Percentiles rank a stretch among this genome's conserved stretches.
These are phyloP conservation scores for Chrysaora quinquecirrha DNA, from an alignment of 30 jellyfish, hydroid and myxozoan species.

Conservation along the genomic window DNA sequence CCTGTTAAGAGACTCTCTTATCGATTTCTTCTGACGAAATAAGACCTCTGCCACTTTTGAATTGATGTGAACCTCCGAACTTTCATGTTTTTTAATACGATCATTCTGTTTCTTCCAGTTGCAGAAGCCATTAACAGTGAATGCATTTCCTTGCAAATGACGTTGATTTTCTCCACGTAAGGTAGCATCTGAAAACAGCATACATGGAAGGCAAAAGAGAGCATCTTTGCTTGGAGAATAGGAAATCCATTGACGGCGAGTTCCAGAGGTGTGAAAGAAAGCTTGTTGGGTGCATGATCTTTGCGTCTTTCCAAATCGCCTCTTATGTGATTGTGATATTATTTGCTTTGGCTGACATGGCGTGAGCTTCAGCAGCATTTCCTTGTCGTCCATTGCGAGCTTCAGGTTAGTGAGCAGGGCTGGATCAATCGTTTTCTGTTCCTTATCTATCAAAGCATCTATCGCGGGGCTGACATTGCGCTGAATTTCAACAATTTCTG, in stretches of 20 bases:
- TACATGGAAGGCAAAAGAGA: constrained; percentile 29
- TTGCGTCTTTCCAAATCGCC: not conserved
- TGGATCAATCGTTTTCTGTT: constrained; percentile 18
- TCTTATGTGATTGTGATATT: not conserved
- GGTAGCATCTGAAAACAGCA: constrained; percentile 44
- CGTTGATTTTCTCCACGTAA: constrained; percentile 32
- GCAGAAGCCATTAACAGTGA: constrained; percentile 8
- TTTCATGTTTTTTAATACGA: constrained; percentile 30
- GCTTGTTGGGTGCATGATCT: constrained; percentile 37
- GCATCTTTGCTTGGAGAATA: constrained; percentile 24
- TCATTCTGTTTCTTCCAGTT: constrained; percentile 54
- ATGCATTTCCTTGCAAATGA: constrained; percentile 22
- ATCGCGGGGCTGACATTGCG: not conserved
- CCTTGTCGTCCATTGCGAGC: constrained; percentile 27
- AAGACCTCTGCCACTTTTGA: constrained; percentile 40
- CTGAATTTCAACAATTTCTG: not conserved
- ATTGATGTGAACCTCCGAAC: constrained; percentile 1
- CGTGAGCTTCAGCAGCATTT: not conserved
- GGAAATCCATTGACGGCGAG: constrained; percentile 16
- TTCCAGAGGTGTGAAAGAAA: constrained; percentile 2
- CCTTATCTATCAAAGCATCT: not conserved
- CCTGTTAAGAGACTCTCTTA: not conserved
- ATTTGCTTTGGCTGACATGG: constrained; percentile 32
- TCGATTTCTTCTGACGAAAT: constrained; percentile 17
- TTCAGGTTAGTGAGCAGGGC: constrained; percentile 1